Conservation (phyloP, 2,113 vertebrate genomes). For the Fukomys damarensis region DNA sequence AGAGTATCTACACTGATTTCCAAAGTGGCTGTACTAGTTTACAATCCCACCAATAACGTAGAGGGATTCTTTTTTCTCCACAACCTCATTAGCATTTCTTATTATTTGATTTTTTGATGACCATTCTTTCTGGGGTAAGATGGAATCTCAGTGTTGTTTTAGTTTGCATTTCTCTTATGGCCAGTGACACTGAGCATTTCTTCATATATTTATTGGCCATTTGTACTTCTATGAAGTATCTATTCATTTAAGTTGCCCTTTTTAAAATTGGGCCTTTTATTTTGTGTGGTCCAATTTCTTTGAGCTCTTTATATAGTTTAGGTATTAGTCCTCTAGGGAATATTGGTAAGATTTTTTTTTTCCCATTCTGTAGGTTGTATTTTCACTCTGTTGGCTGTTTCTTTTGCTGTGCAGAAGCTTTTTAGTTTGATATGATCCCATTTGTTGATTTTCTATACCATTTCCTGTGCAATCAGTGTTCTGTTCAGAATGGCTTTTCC, state of each 20-base stretch:
- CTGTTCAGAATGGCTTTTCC: not conserved
- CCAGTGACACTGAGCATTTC: not conserved
- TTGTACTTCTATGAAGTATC: not conserved
- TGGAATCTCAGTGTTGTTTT: not conserved
- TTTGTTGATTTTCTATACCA: not conserved
- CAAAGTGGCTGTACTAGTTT: not conserved
- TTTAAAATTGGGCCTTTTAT: not conserved
- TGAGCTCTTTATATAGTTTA: not conserved
- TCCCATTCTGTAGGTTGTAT: not conserved
- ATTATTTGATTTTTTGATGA: not conserved
- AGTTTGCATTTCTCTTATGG: not conserved
- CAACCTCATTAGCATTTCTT: not conserved
- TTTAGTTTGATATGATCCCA: not conserved
- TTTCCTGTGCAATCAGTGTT: not conserved
- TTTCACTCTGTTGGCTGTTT: not conserved
- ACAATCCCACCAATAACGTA: not conserved
- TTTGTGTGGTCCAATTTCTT: not conserved
- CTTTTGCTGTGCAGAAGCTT: not conserved
- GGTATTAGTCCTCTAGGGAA: not conserved
- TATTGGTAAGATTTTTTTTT: not conserved
- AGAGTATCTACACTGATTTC: not conserved
- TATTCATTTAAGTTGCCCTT: not conserved
- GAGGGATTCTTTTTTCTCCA: not conserved
- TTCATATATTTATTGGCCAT: not conserved
- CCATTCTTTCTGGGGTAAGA: not conserved